phyloP scores from a whole-genome alignment of 2,888 invertebrate species.

The Apodemia mormo region DNA sequence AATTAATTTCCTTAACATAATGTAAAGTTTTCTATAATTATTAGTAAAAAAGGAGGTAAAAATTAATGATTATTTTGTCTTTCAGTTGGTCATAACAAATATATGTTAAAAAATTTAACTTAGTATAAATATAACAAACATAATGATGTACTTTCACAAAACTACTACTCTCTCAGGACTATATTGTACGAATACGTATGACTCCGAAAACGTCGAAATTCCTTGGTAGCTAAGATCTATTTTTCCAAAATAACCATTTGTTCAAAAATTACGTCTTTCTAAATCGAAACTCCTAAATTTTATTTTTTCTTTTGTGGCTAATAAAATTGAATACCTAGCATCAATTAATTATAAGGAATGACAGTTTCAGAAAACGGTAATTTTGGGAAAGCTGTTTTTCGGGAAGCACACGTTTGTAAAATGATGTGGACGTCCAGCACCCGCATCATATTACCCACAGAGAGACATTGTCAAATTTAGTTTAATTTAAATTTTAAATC shows the following conservation, averaged over 20 bases:
- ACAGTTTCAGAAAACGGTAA: background rate
- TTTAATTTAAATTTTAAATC: no score
- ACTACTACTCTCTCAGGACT: no score
- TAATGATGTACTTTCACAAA: background rate
- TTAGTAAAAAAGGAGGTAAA: background rate
- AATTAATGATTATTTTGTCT: background rate
- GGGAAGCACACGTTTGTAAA: background rate
- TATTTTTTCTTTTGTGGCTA: background rate
- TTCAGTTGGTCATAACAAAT: background rate
- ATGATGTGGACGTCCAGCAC: background rate
- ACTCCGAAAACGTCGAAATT: background rate
- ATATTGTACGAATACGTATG: no score
- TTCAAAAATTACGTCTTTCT: background rate
- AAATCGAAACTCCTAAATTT: background rate
- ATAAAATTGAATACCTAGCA: background rate
- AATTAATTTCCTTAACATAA: background rate
- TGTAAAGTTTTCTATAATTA: background rate
- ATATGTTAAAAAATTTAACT: background rate
- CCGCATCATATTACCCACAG: no score
- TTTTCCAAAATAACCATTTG: background rate
- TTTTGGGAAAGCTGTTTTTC: background rate
- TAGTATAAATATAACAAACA: background rate
- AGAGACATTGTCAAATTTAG: no score
- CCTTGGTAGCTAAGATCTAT: background rate
- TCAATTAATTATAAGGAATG: background rate